Conservation (phyloP, 2,797 vertebrate species). For the Melanitta fusca region DNA sequence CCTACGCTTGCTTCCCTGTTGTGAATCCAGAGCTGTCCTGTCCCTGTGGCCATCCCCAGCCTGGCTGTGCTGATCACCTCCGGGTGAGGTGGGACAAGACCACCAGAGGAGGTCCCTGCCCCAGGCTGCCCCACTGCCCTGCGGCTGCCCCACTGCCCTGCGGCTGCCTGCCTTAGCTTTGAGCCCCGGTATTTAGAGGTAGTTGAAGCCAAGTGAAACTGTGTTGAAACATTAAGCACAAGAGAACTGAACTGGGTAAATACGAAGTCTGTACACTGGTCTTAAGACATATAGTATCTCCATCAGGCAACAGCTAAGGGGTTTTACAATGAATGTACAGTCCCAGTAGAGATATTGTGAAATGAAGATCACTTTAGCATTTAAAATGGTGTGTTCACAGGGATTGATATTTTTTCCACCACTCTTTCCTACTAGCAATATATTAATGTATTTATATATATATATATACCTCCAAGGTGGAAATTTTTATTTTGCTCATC, state of each 20-base stretch:
- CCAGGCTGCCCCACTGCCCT: not conserved
- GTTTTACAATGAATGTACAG: not conserved
- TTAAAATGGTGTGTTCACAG: not conserved
- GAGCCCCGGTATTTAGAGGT: not conserved
- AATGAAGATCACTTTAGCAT: not conserved
- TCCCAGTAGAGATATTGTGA: not conserved
- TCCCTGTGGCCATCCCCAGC: not conserved
- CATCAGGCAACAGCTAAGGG: not conserved
- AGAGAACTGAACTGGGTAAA: not conserved
- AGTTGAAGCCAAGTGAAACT: not conserved
- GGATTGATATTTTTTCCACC: constrained; percentile 5
- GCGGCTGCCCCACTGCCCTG: not conserved
- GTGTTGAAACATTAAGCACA: not conserved
- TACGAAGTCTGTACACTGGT: not conserved
- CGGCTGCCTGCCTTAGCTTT: not conserved
- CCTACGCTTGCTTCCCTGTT: not conserved
- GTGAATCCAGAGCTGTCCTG: not conserved
- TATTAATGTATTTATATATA: too few species aligned
- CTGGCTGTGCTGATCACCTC: not conserved
- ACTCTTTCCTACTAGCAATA: not conserved
- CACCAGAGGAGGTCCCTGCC: not conserved
- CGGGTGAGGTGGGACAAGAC: not conserved
- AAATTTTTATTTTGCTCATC: not conserved
- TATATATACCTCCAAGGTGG: not conserved
- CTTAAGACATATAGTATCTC: not conserved